Base-by-base conservation (phyloP, 2,113 vertebrate species). In the Pelmatolapia mariae region DNA sequence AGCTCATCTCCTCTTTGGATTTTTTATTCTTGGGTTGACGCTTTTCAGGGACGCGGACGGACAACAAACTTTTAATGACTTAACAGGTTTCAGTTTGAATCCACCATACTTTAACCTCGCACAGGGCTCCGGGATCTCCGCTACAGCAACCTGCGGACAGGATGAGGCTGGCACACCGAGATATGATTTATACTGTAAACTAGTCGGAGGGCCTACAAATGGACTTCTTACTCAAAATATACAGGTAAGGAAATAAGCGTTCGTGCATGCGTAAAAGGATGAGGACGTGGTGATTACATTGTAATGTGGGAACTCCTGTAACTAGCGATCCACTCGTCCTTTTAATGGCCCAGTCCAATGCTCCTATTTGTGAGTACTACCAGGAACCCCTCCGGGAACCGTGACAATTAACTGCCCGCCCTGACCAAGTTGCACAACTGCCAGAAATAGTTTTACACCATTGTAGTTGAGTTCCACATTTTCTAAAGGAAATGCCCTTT, bases 51-150 rank as follows among this genome's bases (percentile, higher is more conserved):
- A 81, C 54, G 81, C 92, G 4, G 8, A 85, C n/a, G 93, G 93
- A 79, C 95, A 95, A 81, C 85, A 82, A 7, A 13, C 82, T 7
- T 83, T 76, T 2, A 86, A 92, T 53, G 84, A 80, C 10, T 66
- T 92, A 15, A 95, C 94, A 9, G 95, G 93, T 50, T 96, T 96
- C 91, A 97, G 96, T 90, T 95, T 98, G 61, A 97, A 95, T 68
- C 98, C 98, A 4, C 97, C 97, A 43, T 98, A 98, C 91, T 98
- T 99, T 94, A 99, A 99, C 95, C 95, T 99, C 93, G 98, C 97
- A 0, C 89, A 96, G 36, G 92, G 95, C 1, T 95, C 97, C 9
- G 59, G 53, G 45, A 96, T 99, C 87, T 95, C 96, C 84, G 97
- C 98, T 5, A 97, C 97, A 1, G 98, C 98, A 89, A 99, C 98